Percentiles rank a stretch among this genome's conserved stretches.
phyloP scores from a whole-genome alignment of 2,113 vertebrate genomes.

The Pardalotus punctatus region DNA sequence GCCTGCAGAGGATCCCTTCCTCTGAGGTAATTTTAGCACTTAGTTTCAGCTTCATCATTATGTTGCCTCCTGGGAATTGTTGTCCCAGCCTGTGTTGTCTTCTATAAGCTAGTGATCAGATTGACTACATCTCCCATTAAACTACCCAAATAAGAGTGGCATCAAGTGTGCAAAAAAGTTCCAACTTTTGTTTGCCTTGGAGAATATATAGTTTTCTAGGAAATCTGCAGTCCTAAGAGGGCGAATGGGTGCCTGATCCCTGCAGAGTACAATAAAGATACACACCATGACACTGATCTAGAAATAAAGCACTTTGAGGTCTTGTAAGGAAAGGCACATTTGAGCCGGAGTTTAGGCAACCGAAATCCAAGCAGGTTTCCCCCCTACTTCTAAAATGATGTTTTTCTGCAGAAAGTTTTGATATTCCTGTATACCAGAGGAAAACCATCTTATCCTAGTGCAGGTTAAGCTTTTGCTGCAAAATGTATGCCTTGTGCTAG shows the following conservation, averaged over 20 bases:
- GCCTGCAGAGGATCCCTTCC: background rate
- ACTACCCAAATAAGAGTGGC: background rate
- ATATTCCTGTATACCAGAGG: background rate
- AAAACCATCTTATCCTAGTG: background rate
- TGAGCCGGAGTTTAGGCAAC: background rate
- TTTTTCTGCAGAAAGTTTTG: background rate
- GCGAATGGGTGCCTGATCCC: background rate
- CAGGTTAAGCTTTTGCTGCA: background rate
- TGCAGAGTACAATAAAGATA: background rate
- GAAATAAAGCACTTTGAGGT: background rate
- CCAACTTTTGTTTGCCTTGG: background rate
- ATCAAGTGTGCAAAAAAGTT: background rate
- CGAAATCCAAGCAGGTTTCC: background rate
- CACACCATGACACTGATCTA: background rate
- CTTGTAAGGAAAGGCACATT: background rate
- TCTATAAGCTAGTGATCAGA: background rate
- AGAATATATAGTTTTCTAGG: constrained; percentile 8
- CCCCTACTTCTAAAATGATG: background rate
- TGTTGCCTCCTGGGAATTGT: constrained; percentile 3
- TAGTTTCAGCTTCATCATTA: background rate
- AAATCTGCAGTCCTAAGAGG: background rate
- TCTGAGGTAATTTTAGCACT: background rate
- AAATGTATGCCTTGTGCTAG: background rate
- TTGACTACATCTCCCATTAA: constrained; percentile 7
- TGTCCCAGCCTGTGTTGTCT: background rate